Evolutionary conservation across 2,113 vertebrate genomes (phyloP).

Genomic region (Xyliphius kryptos): DNA sequence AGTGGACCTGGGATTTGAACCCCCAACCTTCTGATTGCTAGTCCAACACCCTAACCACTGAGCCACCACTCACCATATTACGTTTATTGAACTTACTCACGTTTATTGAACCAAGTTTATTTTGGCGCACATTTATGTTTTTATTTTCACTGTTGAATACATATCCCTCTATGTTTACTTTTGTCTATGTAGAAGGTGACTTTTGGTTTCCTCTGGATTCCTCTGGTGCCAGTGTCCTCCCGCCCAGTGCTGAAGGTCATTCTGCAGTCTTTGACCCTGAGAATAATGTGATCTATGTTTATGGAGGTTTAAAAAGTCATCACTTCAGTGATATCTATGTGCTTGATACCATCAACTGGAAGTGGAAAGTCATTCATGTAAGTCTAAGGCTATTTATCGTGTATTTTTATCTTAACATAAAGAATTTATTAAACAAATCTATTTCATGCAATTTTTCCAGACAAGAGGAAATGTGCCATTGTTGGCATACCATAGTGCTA

Average conservation of each 20-base stretch:
- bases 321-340: conserved; percentile 65
- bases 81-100: no score
- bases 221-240: conserved; percentile 50
- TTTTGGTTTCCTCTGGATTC: conserved; percentile 78
- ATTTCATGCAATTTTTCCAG: conserved; percentile 47
- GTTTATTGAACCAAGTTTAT: no score
- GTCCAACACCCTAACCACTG: no score
- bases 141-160: no score
- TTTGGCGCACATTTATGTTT: no score
- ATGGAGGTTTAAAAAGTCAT: conserved; percentile 71
- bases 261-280: conserved; percentile 78
- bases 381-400: conserved; percentile 51
- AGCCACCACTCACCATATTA: no score
- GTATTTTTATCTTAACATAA: background rate
- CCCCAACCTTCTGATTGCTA: no score
- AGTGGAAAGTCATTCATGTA: conserved; percentile 74
- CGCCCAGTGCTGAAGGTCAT: conserved; percentile 63
- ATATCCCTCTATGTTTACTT: background rate
- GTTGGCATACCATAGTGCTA: conserved; percentile 73
- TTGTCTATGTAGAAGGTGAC: conserved; percentile 62
- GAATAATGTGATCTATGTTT: conserved; percentile 73
- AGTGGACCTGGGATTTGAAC: no score
- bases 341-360: conserved; percentile 78
- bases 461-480: conserved; percentile 73
- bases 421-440: background rate